Base-by-base conservation (phyloP, 2,888 invertebrate species). In the Pinctada fucata region DNA sequence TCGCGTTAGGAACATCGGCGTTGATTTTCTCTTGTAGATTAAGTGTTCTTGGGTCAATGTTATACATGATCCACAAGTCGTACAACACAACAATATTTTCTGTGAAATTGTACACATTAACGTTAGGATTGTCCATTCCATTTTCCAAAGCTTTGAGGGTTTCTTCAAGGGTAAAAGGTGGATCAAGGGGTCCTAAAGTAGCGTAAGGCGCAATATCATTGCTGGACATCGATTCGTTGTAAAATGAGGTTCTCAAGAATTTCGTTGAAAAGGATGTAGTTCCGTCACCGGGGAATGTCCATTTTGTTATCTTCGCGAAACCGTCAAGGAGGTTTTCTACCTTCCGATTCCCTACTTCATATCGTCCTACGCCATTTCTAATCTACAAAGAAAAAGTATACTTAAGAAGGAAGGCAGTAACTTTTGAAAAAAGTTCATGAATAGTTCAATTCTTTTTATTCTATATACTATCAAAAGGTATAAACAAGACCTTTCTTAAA, bases 111-210 rank as follows among this genome's bases (percentile, higher is more conserved):
- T 79, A 70, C 0, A 88, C 82, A 69, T 88, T 88, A 10, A 86
- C 79, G 65, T 88, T 88, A 79, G 84, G 85, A 65, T 88, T 88
- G 78, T 88, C 87, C 13, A 87, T 72, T 0, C 87, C 87, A 45
- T 82, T 80, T 5, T 76, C 5, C 6, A 88, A 47, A 0, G 82
- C 76, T 48, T 80, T 50, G n/a, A 77, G 16, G 66, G 70, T 73
- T 49, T 85, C 52, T 10, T 79, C 3, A 2, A 77, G 16, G 5
- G 65, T 64, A 73, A 88, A 84, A 3, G 83, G 79, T 8, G 88
- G 88, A 8, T 78, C 72, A 3, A 83, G 77, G 5, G 68, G 72
- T 10, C 82, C 78, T 47, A 87, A 83, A 64, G 85, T 74, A 5
- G 84, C 16, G 67, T 86, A 88, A 2, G 85, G 83, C 5, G 86